phyloP scores from a whole-genome alignment of 2,888 invertebrate species.

The Callyntrura guangdongensis region DNA sequence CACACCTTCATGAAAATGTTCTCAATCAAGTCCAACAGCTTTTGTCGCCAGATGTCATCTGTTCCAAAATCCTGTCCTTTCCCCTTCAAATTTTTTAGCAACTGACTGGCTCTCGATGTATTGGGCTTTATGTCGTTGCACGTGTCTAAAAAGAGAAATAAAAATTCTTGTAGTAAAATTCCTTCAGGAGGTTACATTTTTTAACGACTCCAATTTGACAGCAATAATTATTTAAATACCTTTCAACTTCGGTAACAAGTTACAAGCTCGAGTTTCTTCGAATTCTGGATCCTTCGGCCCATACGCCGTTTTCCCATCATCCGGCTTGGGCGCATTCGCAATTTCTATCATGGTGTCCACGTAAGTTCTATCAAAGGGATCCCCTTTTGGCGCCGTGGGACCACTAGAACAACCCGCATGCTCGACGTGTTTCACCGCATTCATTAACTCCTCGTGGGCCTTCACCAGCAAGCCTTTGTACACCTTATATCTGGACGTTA shows the following conservation, averaged over 20 bases:
- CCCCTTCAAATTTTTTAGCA: slow-evolving; percentile 50
- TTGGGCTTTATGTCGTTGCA: slow-evolving; percentile 66
- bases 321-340: not conserved
- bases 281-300: not conserved
- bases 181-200: too few species aligned
- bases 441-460: slow-evolving; percentile 31
- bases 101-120: slow-evolving; percentile 31
- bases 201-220: too few species aligned
- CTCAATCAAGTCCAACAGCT: slow-evolving; percentile 60
- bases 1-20: slow-evolving; percentile 60
- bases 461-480: slow-evolving; percentile 2
- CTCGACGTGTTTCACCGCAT: slow-evolving; percentile 45
- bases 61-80: slow-evolving; percentile 29
- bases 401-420: not conserved
- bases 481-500: slow-evolving; percentile 8
- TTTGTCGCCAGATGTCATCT: slow-evolving; percentile 62
- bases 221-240: slow-evolving; percentile 27
- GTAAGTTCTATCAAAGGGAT: slow-evolving; percentile 42
- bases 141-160: slow-evolving; percentile 12
- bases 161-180: too few species aligned
- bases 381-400: not conserved
- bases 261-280: slow-evolving; percentile 71
- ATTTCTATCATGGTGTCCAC: slow-evolving; percentile 63
- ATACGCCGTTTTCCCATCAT: not conserved
- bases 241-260: slow-evolving; percentile 15